A percentile compares a stretch with the other conserved stretches of the same genome.
Conservation (phyloP, 2,888 invertebrate species). For the Camponotus fellah region DNA sequence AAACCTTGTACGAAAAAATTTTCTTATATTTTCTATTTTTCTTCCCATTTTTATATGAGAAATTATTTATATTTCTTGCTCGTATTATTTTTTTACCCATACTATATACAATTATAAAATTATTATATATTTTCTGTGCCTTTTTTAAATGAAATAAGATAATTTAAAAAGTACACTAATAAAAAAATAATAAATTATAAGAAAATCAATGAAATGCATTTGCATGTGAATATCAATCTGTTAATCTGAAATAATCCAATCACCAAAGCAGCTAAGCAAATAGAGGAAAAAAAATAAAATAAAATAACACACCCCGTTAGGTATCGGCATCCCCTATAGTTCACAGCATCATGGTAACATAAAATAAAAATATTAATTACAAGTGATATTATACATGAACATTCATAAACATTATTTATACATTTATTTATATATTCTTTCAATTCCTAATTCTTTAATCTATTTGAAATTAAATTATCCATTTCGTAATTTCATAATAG, state of each 20-base stretch:
- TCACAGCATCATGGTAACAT: conserved; percentile 83
- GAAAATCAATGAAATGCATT: neutral
- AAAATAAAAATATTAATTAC: conserved; percentile 83
- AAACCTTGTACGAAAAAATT: neutral
- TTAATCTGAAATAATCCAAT: conserved; percentile 35
- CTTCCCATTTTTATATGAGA: neutral
- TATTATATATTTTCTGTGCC: neutral
- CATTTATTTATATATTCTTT: too few relatives aligned
- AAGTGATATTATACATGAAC: conserved; percentile 42
- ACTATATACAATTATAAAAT: neutral
- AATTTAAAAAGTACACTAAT: neutral
- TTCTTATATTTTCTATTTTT: neutral
- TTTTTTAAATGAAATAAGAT: conserved; percentile 3
- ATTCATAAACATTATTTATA: neutral
- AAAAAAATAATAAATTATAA: conserved; percentile 3
- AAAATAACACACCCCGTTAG: conserved; percentile 90
- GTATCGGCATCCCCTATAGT: conserved; percentile 90
- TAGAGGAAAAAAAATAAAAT: conserved; percentile 75
- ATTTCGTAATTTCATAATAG: neutral
- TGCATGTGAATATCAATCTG: neutral
- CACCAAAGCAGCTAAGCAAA: conserved; percentile 65
- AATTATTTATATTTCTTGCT: neutral
- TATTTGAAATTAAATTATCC: neutral
- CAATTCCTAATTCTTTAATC: neutral
- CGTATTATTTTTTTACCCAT: neutral